A percentile compares a stretch with the other conserved stretches of the same genome.
phyloP scores from a whole-genome alignment of 2,797 vertebrate species.

The Helicolenus hilgendorfi region DNA sequence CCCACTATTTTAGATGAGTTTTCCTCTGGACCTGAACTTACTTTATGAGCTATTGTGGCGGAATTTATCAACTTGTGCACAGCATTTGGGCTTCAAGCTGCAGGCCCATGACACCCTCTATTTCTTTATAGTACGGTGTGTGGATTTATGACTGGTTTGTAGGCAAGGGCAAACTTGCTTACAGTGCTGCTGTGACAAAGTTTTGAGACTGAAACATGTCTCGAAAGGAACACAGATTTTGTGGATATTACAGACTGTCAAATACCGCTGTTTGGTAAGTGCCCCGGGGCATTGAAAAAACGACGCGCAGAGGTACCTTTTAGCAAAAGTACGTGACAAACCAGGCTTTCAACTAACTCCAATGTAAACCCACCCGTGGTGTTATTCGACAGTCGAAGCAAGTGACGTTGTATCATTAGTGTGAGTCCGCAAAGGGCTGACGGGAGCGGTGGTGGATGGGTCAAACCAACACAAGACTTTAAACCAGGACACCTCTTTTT shows the following conservation, averaged over 20 bases:
- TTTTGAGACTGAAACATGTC: not conserved
- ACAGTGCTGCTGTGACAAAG: not conserved
- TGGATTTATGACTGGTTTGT: not conserved
- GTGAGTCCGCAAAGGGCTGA: accelerated
- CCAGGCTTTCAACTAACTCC: not conserved
- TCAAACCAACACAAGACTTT: no score
- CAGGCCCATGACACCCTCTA: not conserved
- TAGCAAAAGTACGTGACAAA: not conserved
- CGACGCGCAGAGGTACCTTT: accelerated
- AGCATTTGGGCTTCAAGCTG: conserved; percentile 11
- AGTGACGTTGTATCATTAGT: not conserved
- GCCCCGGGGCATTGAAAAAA: no score
- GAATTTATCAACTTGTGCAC: conserved; percentile 46
- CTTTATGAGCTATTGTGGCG: conserved; percentile 47
- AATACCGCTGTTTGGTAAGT: no score
- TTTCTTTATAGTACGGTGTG: not conserved
- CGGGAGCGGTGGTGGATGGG: no score
- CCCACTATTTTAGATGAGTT: conserved; percentile 60
- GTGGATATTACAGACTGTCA: not conserved
- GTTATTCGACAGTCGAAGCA: not conserved
- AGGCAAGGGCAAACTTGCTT: not conserved
- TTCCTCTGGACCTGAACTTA: conserved; percentile 55
- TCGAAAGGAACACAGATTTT: not conserved
- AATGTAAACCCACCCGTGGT: not conserved
- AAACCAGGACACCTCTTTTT: no score